Evolutionary conservation across 2,888 invertebrate species (phyloP).

Genomic region (Laothoe populi): DNA sequence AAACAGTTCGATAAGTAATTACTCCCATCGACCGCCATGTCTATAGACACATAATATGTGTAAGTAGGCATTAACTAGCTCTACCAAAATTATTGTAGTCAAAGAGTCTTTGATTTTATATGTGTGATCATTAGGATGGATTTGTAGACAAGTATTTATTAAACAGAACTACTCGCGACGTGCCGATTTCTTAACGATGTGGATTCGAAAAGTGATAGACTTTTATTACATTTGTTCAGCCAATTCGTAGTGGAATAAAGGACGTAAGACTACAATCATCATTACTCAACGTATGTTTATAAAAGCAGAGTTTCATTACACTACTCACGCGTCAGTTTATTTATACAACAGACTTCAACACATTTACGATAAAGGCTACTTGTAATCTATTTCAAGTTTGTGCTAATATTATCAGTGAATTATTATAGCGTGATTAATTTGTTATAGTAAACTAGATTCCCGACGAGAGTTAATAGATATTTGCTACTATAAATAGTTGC

Average conservation of each 20-base stretch:
- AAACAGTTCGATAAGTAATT: too few relatives aligned
- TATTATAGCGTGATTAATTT: conserved; percentile 9
- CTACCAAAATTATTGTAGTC: too few relatives aligned
- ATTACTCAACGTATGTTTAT: conserved; percentile 19
- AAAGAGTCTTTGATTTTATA: too few relatives aligned
- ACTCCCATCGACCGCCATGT: too few relatives aligned
- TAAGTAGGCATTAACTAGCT: too few relatives aligned
- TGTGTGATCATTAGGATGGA: too few relatives aligned
- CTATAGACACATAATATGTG: too few relatives aligned
- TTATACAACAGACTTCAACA: conserved; percentile 22
- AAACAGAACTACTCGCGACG: neutral
- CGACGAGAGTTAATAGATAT: neutral
- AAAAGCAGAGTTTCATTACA: conserved; percentile 15
- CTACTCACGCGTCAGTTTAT: conserved; percentile 19
- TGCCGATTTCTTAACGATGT: neutral
- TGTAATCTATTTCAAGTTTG: conserved; percentile 16
- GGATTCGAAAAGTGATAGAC: neutral
- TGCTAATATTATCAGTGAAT: neutral
- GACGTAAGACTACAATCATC: conserved; percentile 19
- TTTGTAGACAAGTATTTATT: neutral
- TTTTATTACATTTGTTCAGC: neutral
- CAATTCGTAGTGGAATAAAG: neutral
- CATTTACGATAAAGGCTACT: conserved; percentile 16
- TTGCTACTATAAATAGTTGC: neutral
- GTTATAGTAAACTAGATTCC: conserved; percentile 3